phyloP scores from a whole-genome alignment of 2,113 vertebrate species.

The Bettongia penicillata region DNA sequence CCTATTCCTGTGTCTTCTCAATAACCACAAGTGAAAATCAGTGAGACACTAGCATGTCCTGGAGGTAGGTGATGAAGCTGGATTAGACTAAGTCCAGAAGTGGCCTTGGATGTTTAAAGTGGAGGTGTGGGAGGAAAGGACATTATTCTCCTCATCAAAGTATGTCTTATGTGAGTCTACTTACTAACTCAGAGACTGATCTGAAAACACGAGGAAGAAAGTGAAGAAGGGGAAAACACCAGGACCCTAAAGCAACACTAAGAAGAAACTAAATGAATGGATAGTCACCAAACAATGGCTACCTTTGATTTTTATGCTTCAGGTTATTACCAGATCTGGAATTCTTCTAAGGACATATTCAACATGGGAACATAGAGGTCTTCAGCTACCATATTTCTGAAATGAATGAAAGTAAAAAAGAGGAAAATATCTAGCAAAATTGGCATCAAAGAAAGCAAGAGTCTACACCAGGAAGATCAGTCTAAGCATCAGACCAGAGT shows the following conservation, averaged over 20 bases:
- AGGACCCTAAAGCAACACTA: neutral
- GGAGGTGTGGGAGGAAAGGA: neutral
- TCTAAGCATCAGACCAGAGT: neutral
- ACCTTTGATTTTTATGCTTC: neutral
- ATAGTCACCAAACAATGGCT: neutral
- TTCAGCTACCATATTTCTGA: neutral
- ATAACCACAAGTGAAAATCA: neutral
- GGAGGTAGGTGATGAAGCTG: neutral
- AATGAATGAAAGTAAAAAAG: neutral
- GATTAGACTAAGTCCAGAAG: neutral
- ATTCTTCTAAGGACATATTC: neutral
- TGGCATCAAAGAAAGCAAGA: neutral
- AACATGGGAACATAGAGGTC: neutral
- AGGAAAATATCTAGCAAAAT: neutral
- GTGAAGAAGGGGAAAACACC: neutral
- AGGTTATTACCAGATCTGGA: neutral
- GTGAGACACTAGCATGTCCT: neutral
- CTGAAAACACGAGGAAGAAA: neutral
- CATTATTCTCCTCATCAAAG: neutral
- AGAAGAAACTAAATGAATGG: neutral
- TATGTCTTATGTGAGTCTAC: neutral
- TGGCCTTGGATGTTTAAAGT: neutral
- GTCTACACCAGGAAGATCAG: neutral
- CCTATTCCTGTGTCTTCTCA: neutral
- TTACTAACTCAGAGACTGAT: neutral